Evolutionary conservation across 2,888 invertebrate genomes (phyloP), one percentile per base, ranked within the genome.

Genomic region (Crepidodera aurea): DNA sequence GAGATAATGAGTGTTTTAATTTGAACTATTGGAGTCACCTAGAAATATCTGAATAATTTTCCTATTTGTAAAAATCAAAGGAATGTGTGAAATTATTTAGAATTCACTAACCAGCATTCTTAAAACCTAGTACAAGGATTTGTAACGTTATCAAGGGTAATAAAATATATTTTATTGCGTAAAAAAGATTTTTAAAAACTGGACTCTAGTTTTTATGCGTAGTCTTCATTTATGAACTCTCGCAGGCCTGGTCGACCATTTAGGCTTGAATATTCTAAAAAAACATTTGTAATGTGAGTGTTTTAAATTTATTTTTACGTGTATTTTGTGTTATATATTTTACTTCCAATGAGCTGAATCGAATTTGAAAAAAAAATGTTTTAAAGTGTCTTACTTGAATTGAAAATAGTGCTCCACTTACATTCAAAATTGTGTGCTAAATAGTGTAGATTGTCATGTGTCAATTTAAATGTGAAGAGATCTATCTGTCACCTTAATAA

Each of bases 401-500:
- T n/a, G n/a, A 22, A 22, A 22, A 22, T 6, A 22, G 22, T 2
- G 22, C 22, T 39, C 39, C n/a, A 39, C 39, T 39, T 39, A 39
- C 39, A n/a, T n/a, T 39, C n/a, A 39, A 12, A 39, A 15, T 1
- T 51, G 7, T 5, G n/a, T 51, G 22, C 22, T 8, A 27, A 6
- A 18, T 16, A 40, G 56, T 57, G 37, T 50, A 12, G 16, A 55
- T 54, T 60, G 40, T 54, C 32, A 27, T 59, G 50, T 53, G 18
- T 48, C 15, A 39, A 34, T 62, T 70, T 75, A 77, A 55, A 77
- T 65, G 68, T 77, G 75, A 63, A 75, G 66, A 44, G 73, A 66
- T 56, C 71, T 66, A 51, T 80, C 78, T 64, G 82, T 85, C 85
- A 87, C 86, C 86, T 86, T 87, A 75, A 87, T 86, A 51, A 84